Evolutionary conservation across 92 coral and sea anemone species (phyloP).

Genomic region (Zoanthus solanderi): DNA sequence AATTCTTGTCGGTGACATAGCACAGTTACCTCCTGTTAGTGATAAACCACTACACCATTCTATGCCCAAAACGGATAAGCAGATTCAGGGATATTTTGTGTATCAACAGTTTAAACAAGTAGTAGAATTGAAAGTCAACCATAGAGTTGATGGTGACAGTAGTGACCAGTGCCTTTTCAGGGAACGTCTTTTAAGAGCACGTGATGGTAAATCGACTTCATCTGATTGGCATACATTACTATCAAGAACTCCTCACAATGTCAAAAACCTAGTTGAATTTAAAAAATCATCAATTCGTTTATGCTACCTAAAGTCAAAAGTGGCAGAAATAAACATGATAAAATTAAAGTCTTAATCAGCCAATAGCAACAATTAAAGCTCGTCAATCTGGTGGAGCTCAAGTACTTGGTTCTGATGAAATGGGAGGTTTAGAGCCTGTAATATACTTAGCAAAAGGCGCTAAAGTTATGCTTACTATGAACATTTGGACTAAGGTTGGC

Average conservation of each 20-base stretch:
- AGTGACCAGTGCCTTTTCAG: slow-evolving; percentile 7
- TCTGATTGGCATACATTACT: slow-evolving; percentile 31
- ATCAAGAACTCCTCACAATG: not conserved
- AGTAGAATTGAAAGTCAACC: slow-evolving; percentile 69
- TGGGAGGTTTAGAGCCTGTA: slow-evolving; percentile 53
- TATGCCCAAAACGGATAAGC: slow-evolving; percentile 66
- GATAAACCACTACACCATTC: slow-evolving; percentile 71
- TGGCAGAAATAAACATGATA: not conserved
- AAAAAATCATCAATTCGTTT: not conserved
- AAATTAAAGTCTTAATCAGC: not conserved
- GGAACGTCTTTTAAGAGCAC: slow-evolving; percentile 25
- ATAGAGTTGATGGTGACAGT: slow-evolving; percentile 66
- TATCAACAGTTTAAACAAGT: slow-evolving; percentile 72
- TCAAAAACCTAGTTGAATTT: not conserved
- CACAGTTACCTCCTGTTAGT: slow-evolving; percentile 75
- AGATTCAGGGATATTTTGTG: slow-evolving; percentile 63
- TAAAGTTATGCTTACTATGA: not conserved
- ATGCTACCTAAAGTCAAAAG: slow-evolving; percentile 2
- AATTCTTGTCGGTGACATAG: slow-evolving; percentile 69
- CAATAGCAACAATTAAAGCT: slow-evolving; percentile 17
- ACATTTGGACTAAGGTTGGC: slow-evolving; percentile 12
- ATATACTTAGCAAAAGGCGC: not conserved
- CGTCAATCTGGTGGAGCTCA: not conserved
- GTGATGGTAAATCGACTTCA: slow-evolving; percentile 25
- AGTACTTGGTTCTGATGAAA: slow-evolving; percentile 20